These are phyloP conservation scores for Yponomeuta plumbellus DNA, from an alignment of 2,888 invertebrate species.

Conservation along the genomic window DNA sequence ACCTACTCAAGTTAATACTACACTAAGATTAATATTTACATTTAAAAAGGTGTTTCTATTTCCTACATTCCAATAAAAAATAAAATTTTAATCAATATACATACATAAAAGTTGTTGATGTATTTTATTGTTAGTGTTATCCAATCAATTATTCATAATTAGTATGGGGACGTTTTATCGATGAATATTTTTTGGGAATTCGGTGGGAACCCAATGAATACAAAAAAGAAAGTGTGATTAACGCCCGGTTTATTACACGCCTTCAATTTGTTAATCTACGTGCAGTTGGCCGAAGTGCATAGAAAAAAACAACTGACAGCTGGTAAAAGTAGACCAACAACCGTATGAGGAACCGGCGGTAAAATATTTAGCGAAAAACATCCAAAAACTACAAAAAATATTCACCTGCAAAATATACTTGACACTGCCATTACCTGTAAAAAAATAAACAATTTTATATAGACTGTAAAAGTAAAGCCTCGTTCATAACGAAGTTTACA, in stretches of 20 bases:
- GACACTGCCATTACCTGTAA: constrained; percentile 57
- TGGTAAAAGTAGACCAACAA: no score
- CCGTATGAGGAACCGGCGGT: no score
- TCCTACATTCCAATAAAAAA: constrained; percentile 47
- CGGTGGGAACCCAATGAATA: constrained; percentile 18
- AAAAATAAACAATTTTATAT: constrained; percentile 19
- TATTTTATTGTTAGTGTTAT: constrained; percentile 41
- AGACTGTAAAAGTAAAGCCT: background rate
- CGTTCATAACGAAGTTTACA: background rate
- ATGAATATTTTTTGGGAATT: constrained; percentile 54
- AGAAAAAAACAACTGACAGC: no score
- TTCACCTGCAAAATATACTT: constrained; percentile 14
- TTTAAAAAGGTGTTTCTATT: constrained; percentile 23
- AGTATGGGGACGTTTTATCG: constrained; percentile 37
- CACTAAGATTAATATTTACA: constrained; percentile 10
- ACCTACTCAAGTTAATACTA: constrained; percentile 5
- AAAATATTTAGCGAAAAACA: background rate
- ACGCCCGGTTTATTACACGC: no score
- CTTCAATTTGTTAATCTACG: no score
- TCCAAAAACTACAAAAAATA: constrained; percentile 29
- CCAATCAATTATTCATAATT: constrained; percentile 70
- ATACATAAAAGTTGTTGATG: constrained; percentile 35
- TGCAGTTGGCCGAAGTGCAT: no score
- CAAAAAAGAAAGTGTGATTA: constrained; percentile 32
- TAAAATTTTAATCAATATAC: constrained; percentile 24